A percentile compares a stretch with the other conserved stretches of the same genome.
These are phyloP conservation scores for Mus spretus DNA, from an alignment of 2,797 vertebrate genomes.

Conservation along the genomic window DNA sequence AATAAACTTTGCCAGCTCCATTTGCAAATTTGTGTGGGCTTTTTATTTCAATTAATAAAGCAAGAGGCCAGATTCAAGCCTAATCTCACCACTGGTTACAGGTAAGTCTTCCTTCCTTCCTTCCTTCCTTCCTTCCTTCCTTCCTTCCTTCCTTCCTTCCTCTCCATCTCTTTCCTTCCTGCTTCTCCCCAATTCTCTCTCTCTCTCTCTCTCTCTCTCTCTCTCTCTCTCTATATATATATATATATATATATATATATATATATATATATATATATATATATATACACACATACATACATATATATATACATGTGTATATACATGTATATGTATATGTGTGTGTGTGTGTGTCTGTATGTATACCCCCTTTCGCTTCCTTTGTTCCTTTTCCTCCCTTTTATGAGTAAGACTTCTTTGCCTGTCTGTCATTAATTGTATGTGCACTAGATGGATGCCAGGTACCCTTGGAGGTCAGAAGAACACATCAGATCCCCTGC, in stretches of 20 bases:
- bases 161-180: rapidly evolving
- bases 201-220: too few species aligned
- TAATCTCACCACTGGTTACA: neutral
- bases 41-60: neutral
- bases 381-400: neutral
- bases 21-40: neutral
- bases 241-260: too few species aligned
- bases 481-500: neutral
- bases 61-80: neutral
- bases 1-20: neutral
- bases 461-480: neutral
- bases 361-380: neutral
- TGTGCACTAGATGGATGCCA: neutral
- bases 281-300: too few species aligned
- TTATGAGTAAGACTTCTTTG: neutral
- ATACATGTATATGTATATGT: too few species aligned
- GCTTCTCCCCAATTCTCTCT: neutral
- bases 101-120: too few species aligned
- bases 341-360: too few species aligned
- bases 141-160: neutral
- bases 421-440: neutral
- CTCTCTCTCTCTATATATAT: too few species aligned
- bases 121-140: too few species aligned
- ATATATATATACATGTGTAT: too few species aligned
- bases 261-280: too few species aligned